Evolutionary conservation across 2,888 invertebrate species (phyloP), one percentile per base, ranked within the genome.

Genomic region (Torymus aiolomorphi): DNA sequence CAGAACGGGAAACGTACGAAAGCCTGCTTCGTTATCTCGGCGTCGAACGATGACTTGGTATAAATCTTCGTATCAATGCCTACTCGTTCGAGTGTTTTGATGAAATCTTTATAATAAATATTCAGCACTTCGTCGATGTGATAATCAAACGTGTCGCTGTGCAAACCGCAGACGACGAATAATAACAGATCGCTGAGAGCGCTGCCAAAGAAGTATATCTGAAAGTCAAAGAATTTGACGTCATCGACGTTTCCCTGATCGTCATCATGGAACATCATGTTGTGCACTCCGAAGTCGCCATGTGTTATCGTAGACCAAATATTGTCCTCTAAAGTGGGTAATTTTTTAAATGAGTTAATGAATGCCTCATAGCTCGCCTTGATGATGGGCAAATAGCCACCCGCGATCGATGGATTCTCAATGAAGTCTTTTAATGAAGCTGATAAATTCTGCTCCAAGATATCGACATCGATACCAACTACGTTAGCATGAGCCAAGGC

Each of bases 261-360:
- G 87, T 93, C 91, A 73, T 91, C 90, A 76, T 91, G 88, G 14
- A 93, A 88, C 91, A 94, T 91, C 0, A 93, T 90, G 82, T 94
- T 94, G 84, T 93, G 93, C 12, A 92, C 91, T 94, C 94, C 94
- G 71, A 93, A 91, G 85, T 94, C 94, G 0, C 91, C 89, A 83
- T 94, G 94, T 2, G 91, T 89, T 49, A 93, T 91, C 0, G 93
- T 92, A 0, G 91, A 91, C 89, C 92, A 94, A 0, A 91, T 90
- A 49, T 5, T 8, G 8, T 92, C 91, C 2, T 76, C 74, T 0
- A 86, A 85, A 0, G 61, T 62, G 1, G 42, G 31, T 81, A 79
- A 83, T 0, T 20, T 1, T 70, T 82, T 80, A n/a, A n/a, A n/a
- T 0, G 76, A 1, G 0, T 70, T 62, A 0, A 56, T 66, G 0